Base-by-base conservation (phyloP, 2,113 vertebrate species). In the Dromiciops gliroides region DNA sequence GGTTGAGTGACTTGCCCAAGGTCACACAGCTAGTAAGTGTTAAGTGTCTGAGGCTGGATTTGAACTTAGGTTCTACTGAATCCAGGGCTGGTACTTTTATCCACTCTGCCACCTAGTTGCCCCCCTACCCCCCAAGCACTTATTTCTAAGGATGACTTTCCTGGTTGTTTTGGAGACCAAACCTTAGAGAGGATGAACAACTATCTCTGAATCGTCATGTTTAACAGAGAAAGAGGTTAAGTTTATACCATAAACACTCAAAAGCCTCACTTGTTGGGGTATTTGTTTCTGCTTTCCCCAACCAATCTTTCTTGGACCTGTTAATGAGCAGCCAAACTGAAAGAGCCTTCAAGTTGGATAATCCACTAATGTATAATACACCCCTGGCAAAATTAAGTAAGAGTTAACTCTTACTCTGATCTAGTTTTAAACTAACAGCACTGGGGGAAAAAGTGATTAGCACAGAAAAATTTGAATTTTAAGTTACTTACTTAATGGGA, bases 311-410 rank as follows among this genome's bases (percentile, higher is more conserved):
- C 48, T 89, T 51, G n/a, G 28, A 89, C 12, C 16, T 95, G 95
- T 48, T 89, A 96, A 95, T 94, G 48, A 92, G 91, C 47, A 75
- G 94, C 67, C n/a, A 96, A 48, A 50, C 44, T 60, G 89, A 91
- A 92, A 96, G 3, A 95, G 44, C 31, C 19, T 92, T 90, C n/a
- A 7, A 91, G 49, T 37, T 92, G 96, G 28, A 94, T 47, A 89
- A 93, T 90, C 49, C 93, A 48, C 60, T 94, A 92, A 93, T 60
- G 12, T 24, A 91, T 1, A 93, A 0, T 51, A 31, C 37, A 88
- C 93, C 90, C 10, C 88, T 47, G 91, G 25, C 94, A 95, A 93
- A 94, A 53, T 60, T 67, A 92, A 95, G 10, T 67, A 92, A 95
- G 10, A 95, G 44, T 9, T 95, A 89, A 44, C 16, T 37, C 28